Evolutionary conservation across 2,113 vertebrate genomes (phyloP).

Genomic region (Platichthys flesus): DNA sequence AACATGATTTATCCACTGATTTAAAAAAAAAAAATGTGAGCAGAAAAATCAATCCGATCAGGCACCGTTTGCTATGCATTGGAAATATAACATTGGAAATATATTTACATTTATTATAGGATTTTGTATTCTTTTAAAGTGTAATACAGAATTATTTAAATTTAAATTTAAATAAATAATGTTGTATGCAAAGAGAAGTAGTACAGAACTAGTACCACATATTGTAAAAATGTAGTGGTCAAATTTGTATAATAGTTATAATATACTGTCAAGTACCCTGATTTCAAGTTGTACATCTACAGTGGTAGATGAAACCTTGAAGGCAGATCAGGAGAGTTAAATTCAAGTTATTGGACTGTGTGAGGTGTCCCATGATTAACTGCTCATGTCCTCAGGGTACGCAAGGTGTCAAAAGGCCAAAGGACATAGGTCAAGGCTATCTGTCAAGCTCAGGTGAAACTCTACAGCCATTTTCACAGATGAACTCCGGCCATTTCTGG

Average conservation of each 20-base stretch:
- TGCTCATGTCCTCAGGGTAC: constrained; percentile 59
- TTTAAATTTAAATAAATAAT: no score
- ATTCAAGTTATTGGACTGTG: constrained; percentile 6
- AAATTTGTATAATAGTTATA: neutral
- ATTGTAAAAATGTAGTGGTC: no score
- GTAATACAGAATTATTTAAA: no score
- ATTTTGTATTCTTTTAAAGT: no score
- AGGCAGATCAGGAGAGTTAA: neutral
- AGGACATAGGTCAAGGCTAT: constrained; percentile 68
- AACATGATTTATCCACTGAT: no score
- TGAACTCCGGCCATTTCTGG: neutral
- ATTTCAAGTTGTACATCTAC: constrained; percentile 15
- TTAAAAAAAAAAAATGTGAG: no score
- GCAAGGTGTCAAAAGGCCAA: constrained; percentile 62
- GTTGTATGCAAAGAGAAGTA: no score
- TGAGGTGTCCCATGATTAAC: constrained; percentile 53
- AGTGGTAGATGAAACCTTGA: neutral
- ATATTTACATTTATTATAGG: no score
- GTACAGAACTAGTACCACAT: no score
- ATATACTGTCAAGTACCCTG: neutral
- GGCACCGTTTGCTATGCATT: no score
- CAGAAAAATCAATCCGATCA: no score
- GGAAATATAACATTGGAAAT: no score
- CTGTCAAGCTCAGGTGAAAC: constrained; percentile 58
- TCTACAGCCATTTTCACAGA: neutral